Evolutionary conservation across 2,888 invertebrate species (phyloP).

Genomic region (Chesias legatella): DNA sequence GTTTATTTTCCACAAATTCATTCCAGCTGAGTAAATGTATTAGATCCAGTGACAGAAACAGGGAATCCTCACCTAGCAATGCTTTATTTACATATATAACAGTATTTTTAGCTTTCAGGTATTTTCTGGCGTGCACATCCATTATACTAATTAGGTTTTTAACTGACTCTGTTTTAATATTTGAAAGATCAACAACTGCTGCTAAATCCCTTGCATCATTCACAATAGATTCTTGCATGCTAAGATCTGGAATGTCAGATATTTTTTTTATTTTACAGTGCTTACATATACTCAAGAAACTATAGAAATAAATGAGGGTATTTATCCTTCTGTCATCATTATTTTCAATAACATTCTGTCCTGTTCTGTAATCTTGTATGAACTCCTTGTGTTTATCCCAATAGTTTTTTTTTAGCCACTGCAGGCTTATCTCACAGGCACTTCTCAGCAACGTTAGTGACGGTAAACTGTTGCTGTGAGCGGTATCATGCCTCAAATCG

Average conservation of each 20-base stretch:
- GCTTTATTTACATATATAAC: conserved; percentile 42
- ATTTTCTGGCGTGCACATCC: conserved; percentile 44
- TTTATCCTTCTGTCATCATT: conserved; percentile 50
- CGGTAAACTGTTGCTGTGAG: conserved; percentile 86
- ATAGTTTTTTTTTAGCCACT: conserved; percentile 85
- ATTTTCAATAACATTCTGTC: conserved; percentile 37
- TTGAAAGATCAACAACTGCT: conserved; percentile 48
- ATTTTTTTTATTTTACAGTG: conserved; percentile 61
- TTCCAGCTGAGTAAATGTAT: conserved; percentile 44
- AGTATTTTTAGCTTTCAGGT: conserved; percentile 45
- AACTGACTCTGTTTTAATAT: conserved; percentile 54
- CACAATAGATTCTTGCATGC: conserved; percentile 56
- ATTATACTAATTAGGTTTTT: conserved; percentile 45
- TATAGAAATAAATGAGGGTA: conserved; percentile 56
- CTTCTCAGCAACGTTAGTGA: conserved; percentile 81
- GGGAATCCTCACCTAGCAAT: conserved; percentile 54
- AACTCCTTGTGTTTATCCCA: conserved; percentile 80
- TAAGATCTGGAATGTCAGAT: conserved; percentile 53
- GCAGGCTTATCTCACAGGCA: conserved; percentile 81
- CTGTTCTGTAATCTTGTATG: conserved; percentile 66
- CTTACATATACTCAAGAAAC: conserved; percentile 61
- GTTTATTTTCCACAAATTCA: conserved; percentile 38
- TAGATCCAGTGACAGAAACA: conserved; percentile 60
- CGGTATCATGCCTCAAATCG: conserved; percentile 87
- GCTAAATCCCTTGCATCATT: conserved; percentile 58